phyloP scores from a whole-genome alignment of 2,888 invertebrate genomes.

The Acleris sparsana region DNA sequence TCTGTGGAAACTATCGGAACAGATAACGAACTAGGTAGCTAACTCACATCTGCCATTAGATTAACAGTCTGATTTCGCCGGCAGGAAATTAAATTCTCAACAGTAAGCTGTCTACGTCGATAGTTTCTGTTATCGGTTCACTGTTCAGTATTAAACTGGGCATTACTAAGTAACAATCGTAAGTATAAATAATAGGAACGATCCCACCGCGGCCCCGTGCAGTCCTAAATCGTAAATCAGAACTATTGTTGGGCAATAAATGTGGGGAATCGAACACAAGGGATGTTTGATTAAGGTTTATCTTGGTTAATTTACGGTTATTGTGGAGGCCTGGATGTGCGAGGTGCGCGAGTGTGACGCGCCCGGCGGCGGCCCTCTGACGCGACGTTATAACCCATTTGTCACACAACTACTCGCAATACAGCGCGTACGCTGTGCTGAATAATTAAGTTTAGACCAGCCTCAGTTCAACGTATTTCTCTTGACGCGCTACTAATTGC shows the following conservation, averaged over 20 bases:
- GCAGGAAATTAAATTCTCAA: conserved; percentile 50
- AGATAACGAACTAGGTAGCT: conserved; percentile 36
- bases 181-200: conserved; percentile 67
- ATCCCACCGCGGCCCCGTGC: conserved; percentile 60
- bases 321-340: conserved; percentile 47
- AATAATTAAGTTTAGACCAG: conserved; percentile 43
- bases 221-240: conserved; percentile 76
- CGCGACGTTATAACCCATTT: conserved; percentile 41
- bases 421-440: conserved; percentile 34
- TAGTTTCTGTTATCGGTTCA: conserved; percentile 41
- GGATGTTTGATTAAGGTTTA: conserved; percentile 81
- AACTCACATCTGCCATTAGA: conserved; percentile 42
- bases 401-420: conserved; percentile 36
- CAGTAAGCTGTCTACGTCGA: conserved; percentile 39
- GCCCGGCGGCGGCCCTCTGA: conserved; percentile 25
- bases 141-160: conserved; percentile 24
- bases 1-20: conserved; percentile 40
- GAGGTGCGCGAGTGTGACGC: conserved; percentile 33
- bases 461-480: conserved; percentile 32
- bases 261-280: conserved; percentile 75
- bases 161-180: conserved; percentile 36
- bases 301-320: conserved; percentile 78
- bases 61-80: conserved; percentile 44
- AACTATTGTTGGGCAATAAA: conserved; percentile 81
- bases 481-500: conserved; percentile 31